Evolutionary conservation across 2,888 invertebrate genomes (phyloP).

Genomic region (Nymphalis c-album): DNA sequence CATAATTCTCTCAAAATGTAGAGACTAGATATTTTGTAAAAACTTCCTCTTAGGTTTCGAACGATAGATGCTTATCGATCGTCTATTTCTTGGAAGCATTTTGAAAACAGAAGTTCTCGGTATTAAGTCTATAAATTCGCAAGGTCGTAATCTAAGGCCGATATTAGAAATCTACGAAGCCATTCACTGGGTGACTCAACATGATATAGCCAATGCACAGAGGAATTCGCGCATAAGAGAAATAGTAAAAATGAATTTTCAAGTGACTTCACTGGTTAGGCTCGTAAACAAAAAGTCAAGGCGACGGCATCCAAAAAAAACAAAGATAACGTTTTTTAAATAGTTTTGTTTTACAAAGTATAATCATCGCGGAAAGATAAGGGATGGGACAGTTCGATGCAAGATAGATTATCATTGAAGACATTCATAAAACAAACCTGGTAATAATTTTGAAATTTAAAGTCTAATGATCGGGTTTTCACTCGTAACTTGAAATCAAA

Average conservation of each 20-base stretch:
- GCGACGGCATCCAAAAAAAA: slow-evolving; percentile 30
- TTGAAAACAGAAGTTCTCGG: slow-evolving; percentile 38
- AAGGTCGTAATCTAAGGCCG: slow-evolving; percentile 40
- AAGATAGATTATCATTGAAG: slow-evolving; percentile 3
- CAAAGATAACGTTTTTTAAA: slow-evolving; percentile 25
- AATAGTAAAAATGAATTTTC: slow-evolving; percentile 25
- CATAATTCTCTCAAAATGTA: too few relatives aligned
- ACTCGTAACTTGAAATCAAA: slow-evolving; percentile 68
- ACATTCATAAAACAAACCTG: background rate
- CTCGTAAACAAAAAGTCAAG: slow-evolving; percentile 31
- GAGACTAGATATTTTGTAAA: background rate
- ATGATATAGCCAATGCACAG: slow-evolving; percentile 28
- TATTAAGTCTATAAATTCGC: slow-evolving; percentile 36
- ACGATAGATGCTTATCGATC: slow-evolving; percentile 16
- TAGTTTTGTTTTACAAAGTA: slow-evolving; percentile 22
- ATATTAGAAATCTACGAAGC: slow-evolving; percentile 44
- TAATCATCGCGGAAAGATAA: slow-evolving; percentile 20
- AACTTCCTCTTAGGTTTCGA: slow-evolving; percentile 10
- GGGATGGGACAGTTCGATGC: background rate
- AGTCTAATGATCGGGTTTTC: slow-evolving; percentile 41
- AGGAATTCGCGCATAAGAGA: slow-evolving; percentile 15
- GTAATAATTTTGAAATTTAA: background rate
- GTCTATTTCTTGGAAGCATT: slow-evolving; percentile 34
- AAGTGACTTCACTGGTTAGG: slow-evolving; percentile 34
- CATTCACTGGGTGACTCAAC: slow-evolving; percentile 45